Conservation (phyloP, 2,797 vertebrate species). For the Heterohyrax brucei region DNA sequence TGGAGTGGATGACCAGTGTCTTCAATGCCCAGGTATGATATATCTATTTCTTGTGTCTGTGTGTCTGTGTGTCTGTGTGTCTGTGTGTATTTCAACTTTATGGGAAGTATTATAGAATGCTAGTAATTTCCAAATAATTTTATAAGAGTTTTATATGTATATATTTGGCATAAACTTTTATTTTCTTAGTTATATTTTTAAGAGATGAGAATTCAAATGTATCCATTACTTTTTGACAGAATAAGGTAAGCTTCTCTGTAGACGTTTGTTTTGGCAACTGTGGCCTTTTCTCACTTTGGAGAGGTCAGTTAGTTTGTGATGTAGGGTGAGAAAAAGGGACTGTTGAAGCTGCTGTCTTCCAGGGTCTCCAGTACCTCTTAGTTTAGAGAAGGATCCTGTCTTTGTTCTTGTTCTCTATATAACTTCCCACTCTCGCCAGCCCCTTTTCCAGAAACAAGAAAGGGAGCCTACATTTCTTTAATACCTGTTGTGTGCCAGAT, state of each 20-base stretch:
- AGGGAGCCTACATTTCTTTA: constrained; percentile 34
- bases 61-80: no score
- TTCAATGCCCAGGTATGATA: constrained; percentile 95
- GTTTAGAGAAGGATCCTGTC: background rate
- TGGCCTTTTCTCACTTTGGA: background rate
- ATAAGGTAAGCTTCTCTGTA: background rate
- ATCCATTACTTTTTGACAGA: background rate
- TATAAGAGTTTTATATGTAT: background rate
- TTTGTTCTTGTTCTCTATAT: background rate
- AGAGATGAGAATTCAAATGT: background rate
- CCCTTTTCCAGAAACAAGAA: background rate
- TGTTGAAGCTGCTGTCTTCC: background rate
- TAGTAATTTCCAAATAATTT: background rate
- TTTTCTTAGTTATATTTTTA: background rate
- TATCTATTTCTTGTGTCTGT: background rate
- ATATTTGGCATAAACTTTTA: background rate
- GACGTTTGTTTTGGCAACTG: background rate
- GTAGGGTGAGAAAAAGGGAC: background rate
- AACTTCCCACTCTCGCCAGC: background rate
- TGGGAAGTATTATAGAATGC: background rate
- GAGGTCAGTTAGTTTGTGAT: background rate
- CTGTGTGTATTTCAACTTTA: background rate
- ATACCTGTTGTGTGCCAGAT: background rate
- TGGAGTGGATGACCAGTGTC: constrained; percentile 95
- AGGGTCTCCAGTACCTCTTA: background rate